Evolutionary conservation across 2,113 vertebrate species (phyloP).

Genomic region (Sitta europaea): DNA sequence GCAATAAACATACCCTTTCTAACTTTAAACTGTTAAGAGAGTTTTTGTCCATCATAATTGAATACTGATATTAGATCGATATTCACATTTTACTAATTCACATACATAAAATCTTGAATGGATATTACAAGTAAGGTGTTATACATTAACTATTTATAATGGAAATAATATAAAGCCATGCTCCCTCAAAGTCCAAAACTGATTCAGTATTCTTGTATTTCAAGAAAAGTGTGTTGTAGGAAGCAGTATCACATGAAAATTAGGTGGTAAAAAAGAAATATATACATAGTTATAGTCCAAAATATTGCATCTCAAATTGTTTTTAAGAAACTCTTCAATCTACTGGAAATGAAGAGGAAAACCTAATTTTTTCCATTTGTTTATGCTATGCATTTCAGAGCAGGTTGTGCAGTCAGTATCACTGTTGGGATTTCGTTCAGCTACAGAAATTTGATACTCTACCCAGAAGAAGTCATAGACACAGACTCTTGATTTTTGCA

Average conservation of each 20-base stretch:
- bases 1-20: too few relatives aligned
- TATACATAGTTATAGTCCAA: neutral
- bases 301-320: neutral
- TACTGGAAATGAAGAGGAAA: neutral
- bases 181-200: neutral
- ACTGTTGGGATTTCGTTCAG: neutral
- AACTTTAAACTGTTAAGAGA: too few relatives aligned
- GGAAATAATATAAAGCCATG: neutral
- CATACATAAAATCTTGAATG: neutral
- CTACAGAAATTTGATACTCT: neutral
- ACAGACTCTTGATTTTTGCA: neutral
- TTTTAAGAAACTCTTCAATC: neutral
- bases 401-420: neutral
- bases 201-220: neutral
- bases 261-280: neutral
- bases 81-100: too few relatives aligned
- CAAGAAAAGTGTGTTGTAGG: neutral
- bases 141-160: neutral
- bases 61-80: too few relatives aligned
- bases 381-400: neutral
- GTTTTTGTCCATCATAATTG: too few relatives aligned
- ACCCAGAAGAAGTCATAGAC: neutral
- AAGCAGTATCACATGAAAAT: neutral
- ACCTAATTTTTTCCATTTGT: neutral
- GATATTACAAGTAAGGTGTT: neutral